These are phyloP conservation scores for Brenthis hecate DNA, from an alignment of 2,888 invertebrate genomes.

Conservation along the genomic window DNA sequence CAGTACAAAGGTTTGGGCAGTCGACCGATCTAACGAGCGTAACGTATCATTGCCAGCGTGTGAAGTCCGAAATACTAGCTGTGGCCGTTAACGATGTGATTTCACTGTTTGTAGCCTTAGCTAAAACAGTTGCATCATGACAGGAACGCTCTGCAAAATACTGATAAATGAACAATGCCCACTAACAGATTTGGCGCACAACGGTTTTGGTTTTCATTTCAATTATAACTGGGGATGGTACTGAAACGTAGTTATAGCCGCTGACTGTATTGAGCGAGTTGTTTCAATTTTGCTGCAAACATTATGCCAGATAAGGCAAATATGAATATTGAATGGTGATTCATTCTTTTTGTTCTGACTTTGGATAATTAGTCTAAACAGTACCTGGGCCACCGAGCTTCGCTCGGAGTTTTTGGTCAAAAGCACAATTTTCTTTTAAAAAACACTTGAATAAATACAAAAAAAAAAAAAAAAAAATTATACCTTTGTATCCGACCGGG, in stretches of 20 bases:
- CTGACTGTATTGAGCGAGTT: slow-evolving; percentile 3
- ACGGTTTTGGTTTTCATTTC: slow-evolving; percentile 25
- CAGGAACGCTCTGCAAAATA: slow-evolving; percentile 28
- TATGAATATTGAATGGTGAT: neutral
- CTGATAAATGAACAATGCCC: slow-evolving; percentile 29
- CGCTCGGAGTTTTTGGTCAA: too few relatives aligned
- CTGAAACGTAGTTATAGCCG: slow-evolving; percentile 9
- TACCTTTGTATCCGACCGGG: too few relatives aligned
- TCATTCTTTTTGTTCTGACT: neutral
- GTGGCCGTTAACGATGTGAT: slow-evolving; percentile 48
- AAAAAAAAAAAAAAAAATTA: too few relatives aligned
- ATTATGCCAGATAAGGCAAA: slow-evolving; percentile 2
- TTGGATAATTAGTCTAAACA: neutral
- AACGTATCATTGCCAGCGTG: slow-evolving; percentile 53
- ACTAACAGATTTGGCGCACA: slow-evolving; percentile 28
- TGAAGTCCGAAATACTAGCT: slow-evolving; percentile 49
- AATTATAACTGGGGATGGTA: slow-evolving; percentile 22
- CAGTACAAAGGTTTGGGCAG: slow-evolving; percentile 33
- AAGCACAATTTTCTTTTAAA: too few relatives aligned
- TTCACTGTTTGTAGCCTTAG: slow-evolving; percentile 46
- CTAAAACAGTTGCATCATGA: slow-evolving; percentile 33
- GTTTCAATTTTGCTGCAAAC: slow-evolving; percentile 7
- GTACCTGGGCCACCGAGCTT: too few relatives aligned
- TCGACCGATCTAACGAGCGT: slow-evolving; percentile 49
- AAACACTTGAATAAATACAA: too few relatives aligned